Evolutionary conservation across 92 coral and sea anemone genomes (phyloP).

Genomic region (Heteractis magnifica): DNA sequence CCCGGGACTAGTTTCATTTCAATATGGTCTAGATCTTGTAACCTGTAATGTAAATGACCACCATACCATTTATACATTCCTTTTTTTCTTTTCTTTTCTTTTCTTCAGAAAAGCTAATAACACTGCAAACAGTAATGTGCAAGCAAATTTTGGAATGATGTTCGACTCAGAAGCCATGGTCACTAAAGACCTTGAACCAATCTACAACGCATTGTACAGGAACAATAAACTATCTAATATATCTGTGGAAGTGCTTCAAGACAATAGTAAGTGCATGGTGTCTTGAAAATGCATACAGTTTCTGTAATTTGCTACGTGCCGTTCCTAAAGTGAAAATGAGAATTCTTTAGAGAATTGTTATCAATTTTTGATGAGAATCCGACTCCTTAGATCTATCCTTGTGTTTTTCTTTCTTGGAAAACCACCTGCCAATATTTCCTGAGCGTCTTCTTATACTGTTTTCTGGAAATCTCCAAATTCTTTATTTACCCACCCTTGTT

Average conservation of each 20-base stretch:
- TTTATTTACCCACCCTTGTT: background rate
- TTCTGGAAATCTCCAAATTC: background rate
- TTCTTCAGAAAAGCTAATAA: background rate
- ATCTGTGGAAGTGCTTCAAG: conserved; percentile 47
- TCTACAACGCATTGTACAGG: conserved; percentile 66
- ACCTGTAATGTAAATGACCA: too few species aligned
- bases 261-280: conserved; percentile 45
- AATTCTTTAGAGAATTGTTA: too few species aligned
- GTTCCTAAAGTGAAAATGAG: too few species aligned
- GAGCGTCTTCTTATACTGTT: background rate
- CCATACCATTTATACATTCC: background rate
- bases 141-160: conserved; percentile 55
- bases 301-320: too few species aligned
- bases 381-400: background rate
- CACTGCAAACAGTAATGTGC: conserved; percentile 19
- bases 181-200: conserved; percentile 28
- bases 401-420: background rate
- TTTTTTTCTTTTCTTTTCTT: background rate
- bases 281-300: background rate
- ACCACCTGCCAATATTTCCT: too few species aligned
- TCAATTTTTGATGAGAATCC: too few species aligned
- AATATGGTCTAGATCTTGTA: too few species aligned
- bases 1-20: too few species aligned
- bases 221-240: conserved; percentile 49
- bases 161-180: conserved; percentile 46